phyloP scores from a whole-genome alignment of 2,113 vertebrate species.

The Plestiodon gilberti region DNA sequence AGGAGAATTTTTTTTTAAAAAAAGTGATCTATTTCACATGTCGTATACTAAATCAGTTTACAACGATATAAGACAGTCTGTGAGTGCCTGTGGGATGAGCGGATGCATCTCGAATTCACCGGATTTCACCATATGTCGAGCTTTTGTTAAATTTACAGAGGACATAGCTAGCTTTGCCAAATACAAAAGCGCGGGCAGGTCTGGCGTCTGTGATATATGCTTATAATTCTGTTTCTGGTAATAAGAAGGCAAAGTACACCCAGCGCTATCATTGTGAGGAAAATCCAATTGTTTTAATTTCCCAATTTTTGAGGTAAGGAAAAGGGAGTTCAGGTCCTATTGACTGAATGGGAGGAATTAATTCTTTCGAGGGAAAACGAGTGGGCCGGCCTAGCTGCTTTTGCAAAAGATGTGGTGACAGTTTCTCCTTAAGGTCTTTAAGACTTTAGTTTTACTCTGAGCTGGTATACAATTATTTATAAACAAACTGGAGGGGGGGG shows the following conservation, averaged over 20 bases:
- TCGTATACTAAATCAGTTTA: conserved; percentile 1
- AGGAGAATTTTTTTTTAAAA: not conserved
- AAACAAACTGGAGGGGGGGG: conserved; percentile 11
- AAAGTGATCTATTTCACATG: not conserved
- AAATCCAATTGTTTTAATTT: conserved; percentile 50
- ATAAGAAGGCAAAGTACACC: conserved; percentile 22
- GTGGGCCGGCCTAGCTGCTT: not conserved
- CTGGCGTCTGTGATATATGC: conserved; percentile 10
- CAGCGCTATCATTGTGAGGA: not conserved
- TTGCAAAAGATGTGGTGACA: accelerated
- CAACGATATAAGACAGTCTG: conserved; percentile 49
- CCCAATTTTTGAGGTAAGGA: not conserved
- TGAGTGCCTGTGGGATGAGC: conserved; percentile 32
- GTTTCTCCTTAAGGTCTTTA: accelerated
- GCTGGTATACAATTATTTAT: not conserved
- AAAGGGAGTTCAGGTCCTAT: conserved; percentile 10
- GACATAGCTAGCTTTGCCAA: conserved; percentile 60
- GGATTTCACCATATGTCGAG: conserved; percentile 50
- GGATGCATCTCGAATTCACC: conserved; percentile 45
- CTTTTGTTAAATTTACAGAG: conserved; percentile 59
- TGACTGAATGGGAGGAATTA: not conserved
- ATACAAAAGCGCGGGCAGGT: conserved; percentile 4
- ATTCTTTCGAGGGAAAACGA: not conserved
- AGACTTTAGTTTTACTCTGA: not conserved
- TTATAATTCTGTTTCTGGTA: conserved; percentile 10